A percentile compares a stretch with the other conserved stretches of the same genome.
These are phyloP conservation scores for Eupelmus urozonus DNA, from an alignment of 2,888 invertebrate genomes.

Conservation along the genomic window DNA sequence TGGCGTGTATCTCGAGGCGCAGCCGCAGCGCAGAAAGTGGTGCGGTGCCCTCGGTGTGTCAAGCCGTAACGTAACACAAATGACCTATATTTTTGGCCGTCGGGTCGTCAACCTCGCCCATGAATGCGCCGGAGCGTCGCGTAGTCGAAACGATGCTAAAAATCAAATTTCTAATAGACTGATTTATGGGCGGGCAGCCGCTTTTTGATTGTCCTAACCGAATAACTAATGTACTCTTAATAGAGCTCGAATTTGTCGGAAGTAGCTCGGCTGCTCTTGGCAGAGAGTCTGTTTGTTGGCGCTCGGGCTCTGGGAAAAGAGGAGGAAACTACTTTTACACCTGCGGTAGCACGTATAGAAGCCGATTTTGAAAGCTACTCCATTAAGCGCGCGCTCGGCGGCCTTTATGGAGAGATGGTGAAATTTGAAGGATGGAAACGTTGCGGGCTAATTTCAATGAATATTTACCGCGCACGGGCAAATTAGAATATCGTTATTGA, in stretches of 20 bases:
- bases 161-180: constrained; percentile 46
- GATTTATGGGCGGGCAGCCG: constrained; percentile 3
- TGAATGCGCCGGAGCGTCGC: not conserved
- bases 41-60: not conserved
- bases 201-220: constrained; percentile 32
- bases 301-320: no score
- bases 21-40: no score
- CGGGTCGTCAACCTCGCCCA: constrained; percentile 31
- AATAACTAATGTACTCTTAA: constrained; percentile 32
- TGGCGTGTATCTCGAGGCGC: not conserved
- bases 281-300: no score
- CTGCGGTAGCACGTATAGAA: not conserved
- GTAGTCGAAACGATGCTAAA: constrained; percentile 21
- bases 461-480: no score
- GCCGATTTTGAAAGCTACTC: not conserved
- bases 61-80: constrained; percentile 6
- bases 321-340: not conserved
- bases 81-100: constrained; percentile 46
- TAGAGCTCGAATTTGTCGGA: constrained; percentile 25
- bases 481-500: no score
- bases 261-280: no score
- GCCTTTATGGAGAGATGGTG: no score
- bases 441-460: no score
- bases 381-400: constrained; percentile 1
- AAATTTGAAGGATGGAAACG: no score